Conservation (phyloP, 2,797 vertebrate species). For the Dryobates pubescens region DNA sequence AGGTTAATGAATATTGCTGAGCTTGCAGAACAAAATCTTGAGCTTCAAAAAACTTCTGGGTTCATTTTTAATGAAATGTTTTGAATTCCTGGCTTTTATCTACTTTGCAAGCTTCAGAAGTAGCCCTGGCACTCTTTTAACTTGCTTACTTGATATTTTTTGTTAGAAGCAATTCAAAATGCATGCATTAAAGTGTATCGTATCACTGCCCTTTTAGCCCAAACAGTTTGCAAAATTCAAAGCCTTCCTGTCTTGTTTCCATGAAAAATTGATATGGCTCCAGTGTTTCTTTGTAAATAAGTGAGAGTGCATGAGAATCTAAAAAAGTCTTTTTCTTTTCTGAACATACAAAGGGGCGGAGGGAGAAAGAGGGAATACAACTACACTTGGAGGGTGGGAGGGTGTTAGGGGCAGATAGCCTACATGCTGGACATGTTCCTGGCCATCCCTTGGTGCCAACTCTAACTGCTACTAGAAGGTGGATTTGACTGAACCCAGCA, state of each 20-base stretch:
- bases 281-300: neutral
- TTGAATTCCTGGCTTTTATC: slow-evolving; percentile 56
- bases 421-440: neutral
- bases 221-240: neutral
- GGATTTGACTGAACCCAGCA: neutral
- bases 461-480: neutral
- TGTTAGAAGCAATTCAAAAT: neutral
- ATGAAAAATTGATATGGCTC: slow-evolving; percentile 19
- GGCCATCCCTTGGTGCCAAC: neutral
- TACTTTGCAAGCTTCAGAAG: slow-evolving; percentile 51
- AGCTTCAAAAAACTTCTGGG: slow-evolving; percentile 58
- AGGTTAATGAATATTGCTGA: slow-evolving; percentile 70
- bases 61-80: slow-evolving; percentile 62
- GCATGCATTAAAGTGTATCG: slow-evolving; percentile 22
- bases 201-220: slow-evolving; percentile 31
- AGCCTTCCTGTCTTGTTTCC: neutral
- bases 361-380: neutral
- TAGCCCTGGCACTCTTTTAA: slow-evolving; percentile 55
- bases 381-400: neutral
- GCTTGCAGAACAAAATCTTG: slow-evolving; percentile 55
- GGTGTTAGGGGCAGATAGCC: neutral
- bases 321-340: neutral
- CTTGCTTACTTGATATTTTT: slow-evolving; percentile 38
- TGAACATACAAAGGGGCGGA: neutral
- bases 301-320: neutral